A percentile compares a stretch with the other conserved stretches of the same genome.
Evolutionary conservation across 2,113 vertebrate species (phyloP).

Genomic region (Salvelinus fontinalis): DNA sequence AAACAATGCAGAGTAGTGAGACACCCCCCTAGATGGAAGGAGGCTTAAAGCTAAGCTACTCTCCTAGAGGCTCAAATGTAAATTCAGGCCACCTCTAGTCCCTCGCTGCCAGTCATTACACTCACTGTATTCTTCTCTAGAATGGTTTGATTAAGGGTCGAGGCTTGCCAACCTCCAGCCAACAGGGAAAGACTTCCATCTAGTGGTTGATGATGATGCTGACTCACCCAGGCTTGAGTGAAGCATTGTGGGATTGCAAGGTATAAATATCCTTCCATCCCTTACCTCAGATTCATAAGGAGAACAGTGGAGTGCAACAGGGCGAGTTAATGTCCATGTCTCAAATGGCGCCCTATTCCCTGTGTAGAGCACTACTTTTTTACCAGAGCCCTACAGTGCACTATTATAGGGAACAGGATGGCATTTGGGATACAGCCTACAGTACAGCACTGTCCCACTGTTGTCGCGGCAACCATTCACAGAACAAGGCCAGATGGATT

Average conservation of each 20-base stretch:
- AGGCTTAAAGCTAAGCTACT: no score
- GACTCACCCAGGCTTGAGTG: background rate
- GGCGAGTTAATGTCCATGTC: conserved; percentile 19
- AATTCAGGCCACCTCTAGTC: no score
- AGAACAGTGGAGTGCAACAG: conserved; percentile 28
- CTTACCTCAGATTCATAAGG: conserved; percentile 12
- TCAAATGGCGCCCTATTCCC: no score
- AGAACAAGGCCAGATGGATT: conserved; percentile 9
- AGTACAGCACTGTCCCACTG: conserved; percentile 2
- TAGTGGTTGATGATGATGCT: conserved; percentile 49
- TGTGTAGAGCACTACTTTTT: no score
- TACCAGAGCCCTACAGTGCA: no score
- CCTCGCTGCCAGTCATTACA: no score
- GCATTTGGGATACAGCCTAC: background rate
- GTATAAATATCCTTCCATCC: background rate
- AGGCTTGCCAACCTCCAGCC: background rate
- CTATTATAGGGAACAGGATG: no score
- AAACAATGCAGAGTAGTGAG: no score
- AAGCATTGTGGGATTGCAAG: conserved; percentile 21
- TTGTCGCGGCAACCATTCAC: conserved; percentile 43
- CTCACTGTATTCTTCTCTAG: no score
- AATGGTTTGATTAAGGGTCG: background rate
- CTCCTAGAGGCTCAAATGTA: no score
- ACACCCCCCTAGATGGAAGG: no score
- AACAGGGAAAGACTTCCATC: conserved; percentile 44